Evolutionary conservation across 2,797 vertebrate species (phyloP), one percentile per base, ranked within the genome.

Genomic region (Takifugu ocellatus): DNA sequence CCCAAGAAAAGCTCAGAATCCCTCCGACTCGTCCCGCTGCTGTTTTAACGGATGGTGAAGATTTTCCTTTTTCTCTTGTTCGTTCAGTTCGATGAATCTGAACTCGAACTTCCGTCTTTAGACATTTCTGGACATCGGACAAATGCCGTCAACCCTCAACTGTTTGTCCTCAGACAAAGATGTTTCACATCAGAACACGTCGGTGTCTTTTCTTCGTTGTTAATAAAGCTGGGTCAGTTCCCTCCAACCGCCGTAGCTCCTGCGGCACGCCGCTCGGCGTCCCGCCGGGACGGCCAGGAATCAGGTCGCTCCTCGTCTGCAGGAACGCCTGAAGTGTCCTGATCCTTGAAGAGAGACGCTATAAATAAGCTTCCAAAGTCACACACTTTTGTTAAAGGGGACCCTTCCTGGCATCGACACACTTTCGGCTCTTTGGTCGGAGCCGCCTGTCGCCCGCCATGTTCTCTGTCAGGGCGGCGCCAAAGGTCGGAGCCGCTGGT

Each of bases 331-430:
- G 77, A 88, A 84, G 79, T 78, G 83, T 82, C 72, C 81, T 91
- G 17, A 17, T 17, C 17, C 17, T 17, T 17, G 17, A 17, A 17
- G 17, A 17, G 17, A 17, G 17, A 17, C 17, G 17, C 17, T 17
- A 91, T 90, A 89, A 87, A 91, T 91, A 91, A 69, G 77, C 67
- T 89, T 81, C 85, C 90, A 89, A 91, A 89, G 89, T 91, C 90
- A 89, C 84, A 31, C 74, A 80, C 74, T 77, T 79, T 33, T 33
- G 31, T 11, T 2, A 33, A 11, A 33, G 31, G 7, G 8, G 31
- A 11, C 31, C 27, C 8, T 9, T 10, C 78, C 87, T 84, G 88
- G 89, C 89, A 83, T 88, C 91, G 90, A 91, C 89, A 91, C 81
- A 89, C 54, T 90, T 90, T 83, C 66, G 72, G 59, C 64, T 72